phyloP scores from a whole-genome alignment of 2,888 invertebrate species.

The Platycnemis pennipes region DNA sequence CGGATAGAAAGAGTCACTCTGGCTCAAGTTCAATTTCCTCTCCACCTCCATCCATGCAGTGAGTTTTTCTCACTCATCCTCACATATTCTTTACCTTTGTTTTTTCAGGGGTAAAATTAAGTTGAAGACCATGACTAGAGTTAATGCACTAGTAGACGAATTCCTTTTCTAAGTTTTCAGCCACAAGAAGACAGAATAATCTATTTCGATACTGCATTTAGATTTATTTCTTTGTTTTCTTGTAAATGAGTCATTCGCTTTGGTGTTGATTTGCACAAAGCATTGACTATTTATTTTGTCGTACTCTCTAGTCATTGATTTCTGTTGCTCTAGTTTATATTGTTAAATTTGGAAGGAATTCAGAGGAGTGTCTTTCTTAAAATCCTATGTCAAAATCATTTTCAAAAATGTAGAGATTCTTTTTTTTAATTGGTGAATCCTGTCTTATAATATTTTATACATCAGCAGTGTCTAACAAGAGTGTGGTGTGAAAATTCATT shows the following conservation, averaged over 20 bases:
- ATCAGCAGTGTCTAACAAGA: neutral
- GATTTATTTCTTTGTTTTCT: neutral
- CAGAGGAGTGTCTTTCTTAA: neutral
- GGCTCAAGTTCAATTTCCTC: slow-evolving; percentile 58
- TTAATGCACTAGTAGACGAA: neutral
- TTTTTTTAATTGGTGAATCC: neutral
- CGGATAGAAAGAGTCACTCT: slow-evolving; percentile 61
- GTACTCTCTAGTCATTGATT: neutral
- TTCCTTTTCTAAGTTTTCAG: neutral
- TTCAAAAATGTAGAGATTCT: too few relatives aligned
- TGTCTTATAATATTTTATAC: neutral
- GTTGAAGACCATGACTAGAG: neutral
- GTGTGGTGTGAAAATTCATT: neutral
- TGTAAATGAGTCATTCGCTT: too few relatives aligned
- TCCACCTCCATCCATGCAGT: slow-evolving; percentile 67
- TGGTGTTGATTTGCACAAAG: neutral
- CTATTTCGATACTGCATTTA: too few relatives aligned
- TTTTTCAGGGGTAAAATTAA: neutral
- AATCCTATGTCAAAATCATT: neutral
- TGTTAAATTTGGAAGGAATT: neutral
- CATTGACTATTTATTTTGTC: neutral
- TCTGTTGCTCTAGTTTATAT: neutral
- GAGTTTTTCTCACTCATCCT: slow-evolving; percentile 53
- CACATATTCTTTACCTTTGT: neutral
- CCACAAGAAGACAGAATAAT: neutral